Evolutionary conservation across 2,888 invertebrate genomes (phyloP).

Genomic region (Amiota mariae): DNA sequence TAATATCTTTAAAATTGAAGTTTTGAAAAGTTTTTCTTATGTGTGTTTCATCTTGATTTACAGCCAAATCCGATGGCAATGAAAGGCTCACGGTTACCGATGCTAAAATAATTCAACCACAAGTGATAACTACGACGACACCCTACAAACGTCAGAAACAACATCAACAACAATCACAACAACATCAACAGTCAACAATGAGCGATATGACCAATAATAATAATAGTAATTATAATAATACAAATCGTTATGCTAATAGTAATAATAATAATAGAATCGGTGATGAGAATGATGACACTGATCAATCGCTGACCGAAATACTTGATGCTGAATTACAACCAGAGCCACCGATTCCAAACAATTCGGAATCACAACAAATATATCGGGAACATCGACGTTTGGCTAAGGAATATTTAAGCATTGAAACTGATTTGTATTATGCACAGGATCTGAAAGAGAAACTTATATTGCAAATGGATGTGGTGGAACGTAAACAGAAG

Average conservation of each 20-base stretch:
- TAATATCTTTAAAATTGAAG: too few relatives aligned
- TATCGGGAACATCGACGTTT: constrained; percentile 91
- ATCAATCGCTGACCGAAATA: constrained; percentile 77
- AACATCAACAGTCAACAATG: constrained; percentile 34
- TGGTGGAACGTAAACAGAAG: constrained; percentile 67
- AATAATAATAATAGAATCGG: constrained; percentile 44
- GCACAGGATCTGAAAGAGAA: constrained; percentile 86
- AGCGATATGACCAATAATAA: constrained; percentile 30
- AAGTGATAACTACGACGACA: constrained; percentile 38
- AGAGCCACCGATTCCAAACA: constrained; percentile 67
- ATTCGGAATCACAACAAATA: constrained; percentile 85
- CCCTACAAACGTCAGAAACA: constrained; percentile 20
- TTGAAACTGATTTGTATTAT: constrained; percentile 89
- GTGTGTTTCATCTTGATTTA: constrained; percentile 20
- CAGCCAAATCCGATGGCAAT: constrained; percentile 73
- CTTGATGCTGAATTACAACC: constrained; percentile 88
- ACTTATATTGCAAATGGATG: constrained; percentile 73
- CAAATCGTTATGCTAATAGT: constrained; percentile 49
- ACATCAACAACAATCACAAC: constrained; percentile 20
- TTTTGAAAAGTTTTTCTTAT: too few relatives aligned
- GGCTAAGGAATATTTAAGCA: constrained; percentile 90
- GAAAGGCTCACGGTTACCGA: constrained; percentile 72
- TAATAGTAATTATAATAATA: constrained; percentile 49
- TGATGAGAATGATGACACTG: constrained; percentile 51
- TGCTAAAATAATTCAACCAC: constrained; percentile 64